Evolutionary conservation across 2,888 invertebrate genomes (phyloP).

Genomic region (Ganaspis brasiliensis): DNA sequence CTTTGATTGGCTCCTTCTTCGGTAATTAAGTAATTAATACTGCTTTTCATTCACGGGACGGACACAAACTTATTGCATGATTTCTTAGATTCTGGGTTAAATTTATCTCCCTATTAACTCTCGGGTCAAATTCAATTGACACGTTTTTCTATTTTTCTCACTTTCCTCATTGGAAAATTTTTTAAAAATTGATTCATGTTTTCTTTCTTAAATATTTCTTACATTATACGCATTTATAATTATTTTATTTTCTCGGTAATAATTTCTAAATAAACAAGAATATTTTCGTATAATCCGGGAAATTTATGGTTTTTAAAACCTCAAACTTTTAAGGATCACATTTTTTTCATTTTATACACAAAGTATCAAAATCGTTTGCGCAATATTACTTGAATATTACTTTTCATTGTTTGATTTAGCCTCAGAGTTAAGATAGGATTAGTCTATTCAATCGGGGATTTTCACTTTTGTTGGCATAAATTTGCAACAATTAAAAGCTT

Average conservation of each 20-base stretch:
- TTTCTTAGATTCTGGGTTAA: conserved; percentile 1
- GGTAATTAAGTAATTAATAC: not conserved
- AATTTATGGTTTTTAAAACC: too few relatives aligned
- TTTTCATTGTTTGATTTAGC: conserved; percentile 9
- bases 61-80: not conserved
- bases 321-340: too few relatives aligned
- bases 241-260: too few relatives aligned
- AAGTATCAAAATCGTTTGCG: not conserved
- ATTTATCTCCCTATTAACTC: not conserved
- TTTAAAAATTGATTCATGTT: not conserved
- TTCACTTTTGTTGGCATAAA: not conserved
- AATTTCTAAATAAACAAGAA: too few relatives aligned
- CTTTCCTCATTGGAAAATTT: not conserved
- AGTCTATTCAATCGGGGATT: not conserved
- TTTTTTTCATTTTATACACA: not conserved
- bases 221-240: too few relatives aligned
- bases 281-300: too few relatives aligned
- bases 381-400: not conserved
- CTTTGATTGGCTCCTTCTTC: not conserved
- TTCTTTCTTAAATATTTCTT: not conserved
- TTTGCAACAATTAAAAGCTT: not conserved
- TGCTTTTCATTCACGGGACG: not conserved
- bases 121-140: not conserved
- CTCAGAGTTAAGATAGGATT: not conserved
- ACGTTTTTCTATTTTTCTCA: not conserved